Evolutionary conservation across 2,113 vertebrate genomes (phyloP).

Genomic region (Colinus virginianus): DNA sequence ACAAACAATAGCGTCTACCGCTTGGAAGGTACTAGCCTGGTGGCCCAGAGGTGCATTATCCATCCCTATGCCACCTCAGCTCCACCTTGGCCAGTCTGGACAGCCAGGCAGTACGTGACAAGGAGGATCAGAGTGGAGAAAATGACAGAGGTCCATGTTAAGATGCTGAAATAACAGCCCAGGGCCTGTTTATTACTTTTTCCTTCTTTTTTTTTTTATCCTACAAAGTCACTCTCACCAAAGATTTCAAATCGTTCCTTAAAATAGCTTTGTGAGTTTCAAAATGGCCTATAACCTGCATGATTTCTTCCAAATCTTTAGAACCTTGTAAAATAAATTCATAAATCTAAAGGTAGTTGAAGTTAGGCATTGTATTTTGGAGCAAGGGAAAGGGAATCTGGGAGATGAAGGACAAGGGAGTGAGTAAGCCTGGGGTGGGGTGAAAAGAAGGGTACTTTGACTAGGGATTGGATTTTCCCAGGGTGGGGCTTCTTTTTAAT

Average conservation of each 20-base stretch:
- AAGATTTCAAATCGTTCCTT: constrained; percentile 50
- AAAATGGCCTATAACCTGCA: constrained; percentile 3
- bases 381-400: constrained; percentile 4
- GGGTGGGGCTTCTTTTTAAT: background rate
- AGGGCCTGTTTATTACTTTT: constrained; percentile 20
- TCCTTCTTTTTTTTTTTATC: background rate
- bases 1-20: background rate
- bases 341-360: constrained; percentile 29
- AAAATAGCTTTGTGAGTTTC: constrained; percentile 54
- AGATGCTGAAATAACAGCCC: constrained; percentile 24
- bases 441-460: constrained; percentile 11
- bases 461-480: constrained; percentile 15
- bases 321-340: constrained; percentile 31
- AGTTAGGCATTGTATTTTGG: constrained; percentile 1
- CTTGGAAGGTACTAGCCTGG: background rate
- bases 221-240: background rate
- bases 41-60: background rate
- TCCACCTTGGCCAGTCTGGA: background rate
- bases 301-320: constrained; percentile 35
- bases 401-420: background rate
- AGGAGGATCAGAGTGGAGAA: background rate
- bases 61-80: background rate
- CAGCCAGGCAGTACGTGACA: background rate
- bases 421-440: constrained; percentile 2
- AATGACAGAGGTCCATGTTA: background rate